Evolutionary conservation across 1,140 invertebrate species (phyloP).

Genomic region (Saccostrea glomerata): DNA sequence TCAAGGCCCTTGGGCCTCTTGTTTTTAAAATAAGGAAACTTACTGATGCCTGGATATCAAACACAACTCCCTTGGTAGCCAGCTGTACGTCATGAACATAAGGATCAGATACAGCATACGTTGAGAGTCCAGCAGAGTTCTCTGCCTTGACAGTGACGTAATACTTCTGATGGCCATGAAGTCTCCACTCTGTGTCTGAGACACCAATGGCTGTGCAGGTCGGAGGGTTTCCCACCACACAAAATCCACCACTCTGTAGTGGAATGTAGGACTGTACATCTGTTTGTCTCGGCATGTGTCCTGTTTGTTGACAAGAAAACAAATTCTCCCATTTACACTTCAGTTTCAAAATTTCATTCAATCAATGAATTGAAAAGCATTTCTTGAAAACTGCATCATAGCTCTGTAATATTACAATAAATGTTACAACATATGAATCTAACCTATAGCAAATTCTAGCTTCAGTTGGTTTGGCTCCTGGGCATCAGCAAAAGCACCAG

Average conservation of each 20-base stretch:
- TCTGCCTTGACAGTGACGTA: constrained; percentile 53
- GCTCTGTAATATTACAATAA: too few relatives aligned
- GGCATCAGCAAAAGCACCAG: constrained; percentile 43
- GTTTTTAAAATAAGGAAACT: not conserved
- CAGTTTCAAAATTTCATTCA: too few relatives aligned
- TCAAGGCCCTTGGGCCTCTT: too few relatives aligned
- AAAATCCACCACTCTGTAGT: constrained; percentile 42
- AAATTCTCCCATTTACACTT: too few relatives aligned
- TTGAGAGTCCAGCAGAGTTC: constrained; percentile 51
- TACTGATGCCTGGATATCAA: constrained; percentile 47
- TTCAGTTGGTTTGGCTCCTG: constrained; percentile 49
- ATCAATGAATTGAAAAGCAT: too few relatives aligned
- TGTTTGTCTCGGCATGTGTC: constrained; percentile 37
- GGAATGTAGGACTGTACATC: constrained; percentile 46
- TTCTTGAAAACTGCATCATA: too few relatives aligned
- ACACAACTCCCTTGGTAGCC: constrained; percentile 51
- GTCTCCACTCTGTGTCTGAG: constrained; percentile 45
- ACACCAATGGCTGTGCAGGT: constrained; percentile 54
- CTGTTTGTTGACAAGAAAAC: constrained; percentile 25
- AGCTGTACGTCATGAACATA: constrained; percentile 53
- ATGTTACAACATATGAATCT: not conserved
- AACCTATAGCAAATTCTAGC: constrained; percentile 54
- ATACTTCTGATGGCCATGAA: constrained; percentile 53
- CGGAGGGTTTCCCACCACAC: constrained; percentile 45
- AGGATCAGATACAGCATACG: constrained; percentile 40